Conservation (phyloP, 2,113 vertebrate genomes). For the Willisornis vidua region DNA sequence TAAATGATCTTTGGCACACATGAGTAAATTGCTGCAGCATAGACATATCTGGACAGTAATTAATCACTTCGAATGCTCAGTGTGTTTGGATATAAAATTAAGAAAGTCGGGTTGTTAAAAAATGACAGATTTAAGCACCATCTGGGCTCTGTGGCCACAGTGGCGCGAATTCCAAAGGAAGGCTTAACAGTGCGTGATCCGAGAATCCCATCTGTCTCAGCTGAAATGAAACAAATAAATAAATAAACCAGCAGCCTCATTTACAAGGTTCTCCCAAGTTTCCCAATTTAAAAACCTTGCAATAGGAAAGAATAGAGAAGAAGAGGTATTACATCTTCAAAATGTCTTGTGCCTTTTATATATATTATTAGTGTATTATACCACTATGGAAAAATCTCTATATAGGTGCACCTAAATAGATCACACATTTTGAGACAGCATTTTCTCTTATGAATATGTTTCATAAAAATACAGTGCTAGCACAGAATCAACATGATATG, state of each 20-base stretch:
- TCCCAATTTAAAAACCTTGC: conserved; percentile 35
- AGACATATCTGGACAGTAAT: conserved; percentile 78
- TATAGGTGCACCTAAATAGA: background rate
- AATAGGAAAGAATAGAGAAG: background rate
- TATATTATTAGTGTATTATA: background rate
- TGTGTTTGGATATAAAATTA: conserved; percentile 82
- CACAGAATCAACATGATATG: background rate
- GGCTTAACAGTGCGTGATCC: conserved; percentile 83
- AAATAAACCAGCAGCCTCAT: conserved; percentile 58
- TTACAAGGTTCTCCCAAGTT: conserved; percentile 56
- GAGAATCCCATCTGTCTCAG: conserved; percentile 84
- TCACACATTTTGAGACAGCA: background rate
- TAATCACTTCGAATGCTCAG: conserved; percentile 77
- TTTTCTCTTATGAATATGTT: background rate
- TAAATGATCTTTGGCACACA: conserved; percentile 41
- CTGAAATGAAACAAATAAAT: conserved; percentile 72
- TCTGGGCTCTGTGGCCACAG: conserved; percentile 82
- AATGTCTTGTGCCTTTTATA: accelerated
- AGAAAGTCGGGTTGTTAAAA: conserved; percentile 82
- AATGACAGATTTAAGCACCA: conserved; percentile 85
- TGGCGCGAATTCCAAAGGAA: conserved; percentile 83
- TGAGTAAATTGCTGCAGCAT: conserved; percentile 49
- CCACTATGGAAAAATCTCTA: background rate
- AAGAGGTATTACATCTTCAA: background rate
- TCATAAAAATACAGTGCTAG: background rate